Base-by-base conservation (phyloP, 2,113 vertebrate species). In the Toxotes chatareus region DNA sequence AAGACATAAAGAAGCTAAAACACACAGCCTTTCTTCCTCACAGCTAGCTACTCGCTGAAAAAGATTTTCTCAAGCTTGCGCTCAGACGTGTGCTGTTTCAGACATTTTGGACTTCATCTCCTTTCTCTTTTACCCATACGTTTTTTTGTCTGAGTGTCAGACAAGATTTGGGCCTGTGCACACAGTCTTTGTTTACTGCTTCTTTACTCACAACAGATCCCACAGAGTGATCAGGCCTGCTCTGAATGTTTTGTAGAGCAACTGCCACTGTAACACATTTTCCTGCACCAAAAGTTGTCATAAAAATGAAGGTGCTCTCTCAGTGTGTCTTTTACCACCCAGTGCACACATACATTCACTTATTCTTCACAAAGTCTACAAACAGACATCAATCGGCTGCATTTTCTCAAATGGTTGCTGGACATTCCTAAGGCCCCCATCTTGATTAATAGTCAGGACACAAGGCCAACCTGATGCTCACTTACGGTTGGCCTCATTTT, bases 401-500 rank as follows among this genome's bases (percentile, higher is more conserved):
- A 88, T 87, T 86, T 90, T 92, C 93, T 93, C 93, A 32, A 56
- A 40, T 23, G 92, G 86, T 63, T 60, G 95, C 95, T 92, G 95
- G 94, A 95, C 95, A 93, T 94, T 96, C 93, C 93, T 95, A 95
- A 94, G 94, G 86, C 82, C 69, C 76, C 86, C 10, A 70, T 93
- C 91, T 80, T 7, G 34, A 95, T 94, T 95, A 73, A 94, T 95
- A 92, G 95, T 82, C 83, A 27, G 91, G 79, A 93, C 93, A 90
- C 85, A 93, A 94, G 94, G 93, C 95, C 68, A 83, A 85, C 92
- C 93, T 93, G 94, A 95, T 96, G 96, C 96, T 97, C 95, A 95
- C 95, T 96, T 96, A 94, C 91, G 93, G 95, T 94, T 92, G 60
- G 93, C 94, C 94, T 96, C 93, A 96, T 97, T 97, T 96, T 97